These are phyloP conservation scores for Haliclona indistincta DNA, from an alignment of 37 sponge, comb jelly and placozoan species.

Conservation along the genomic window DNA sequence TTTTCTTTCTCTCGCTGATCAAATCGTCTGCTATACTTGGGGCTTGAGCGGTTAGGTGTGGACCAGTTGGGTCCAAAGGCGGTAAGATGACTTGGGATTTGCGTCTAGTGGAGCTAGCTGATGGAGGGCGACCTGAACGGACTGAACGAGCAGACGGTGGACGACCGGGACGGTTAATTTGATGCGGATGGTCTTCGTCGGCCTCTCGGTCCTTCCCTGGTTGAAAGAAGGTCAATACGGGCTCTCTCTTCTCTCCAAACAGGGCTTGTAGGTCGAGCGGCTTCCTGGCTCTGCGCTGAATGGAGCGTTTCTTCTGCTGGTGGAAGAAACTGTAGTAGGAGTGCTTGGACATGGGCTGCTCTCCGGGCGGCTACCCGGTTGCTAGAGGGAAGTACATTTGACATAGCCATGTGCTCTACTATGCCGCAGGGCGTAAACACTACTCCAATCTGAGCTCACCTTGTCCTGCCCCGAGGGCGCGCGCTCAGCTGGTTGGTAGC, in stretches of 20 bases:
- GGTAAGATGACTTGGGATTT: background rate
- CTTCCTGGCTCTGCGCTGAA: slow-evolving; percentile 28
- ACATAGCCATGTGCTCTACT: too few species aligned
- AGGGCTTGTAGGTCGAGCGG: slow-evolving; percentile 22
- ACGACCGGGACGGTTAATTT: background rate
- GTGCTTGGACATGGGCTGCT: background rate
- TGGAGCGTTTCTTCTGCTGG: slow-evolving; percentile 16
- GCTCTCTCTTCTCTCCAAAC: slow-evolving; percentile 45
- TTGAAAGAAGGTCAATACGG: slow-evolving; percentile 20
- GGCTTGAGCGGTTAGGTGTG: background rate
- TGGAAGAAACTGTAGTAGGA: slow-evolving; percentile 50
- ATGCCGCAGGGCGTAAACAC: too few species aligned
- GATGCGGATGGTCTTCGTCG: background rate
- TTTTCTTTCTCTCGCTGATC: background rate
- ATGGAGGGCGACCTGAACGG: background rate
- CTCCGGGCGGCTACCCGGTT: too few species aligned
- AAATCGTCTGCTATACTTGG: slow-evolving; percentile 4
- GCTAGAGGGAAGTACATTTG: too few species aligned
- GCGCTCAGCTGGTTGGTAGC: too few species aligned
- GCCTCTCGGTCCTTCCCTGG: background rate
- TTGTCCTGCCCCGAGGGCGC: too few species aligned
- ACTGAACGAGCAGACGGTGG: background rate
- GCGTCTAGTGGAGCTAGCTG: background rate
- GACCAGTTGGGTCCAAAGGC: slow-evolving; percentile 1
- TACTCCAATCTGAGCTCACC: too few species aligned